phyloP scores from a whole-genome alignment of 2,113 vertebrate genomes.

The Empidonax alnorum region DNA sequence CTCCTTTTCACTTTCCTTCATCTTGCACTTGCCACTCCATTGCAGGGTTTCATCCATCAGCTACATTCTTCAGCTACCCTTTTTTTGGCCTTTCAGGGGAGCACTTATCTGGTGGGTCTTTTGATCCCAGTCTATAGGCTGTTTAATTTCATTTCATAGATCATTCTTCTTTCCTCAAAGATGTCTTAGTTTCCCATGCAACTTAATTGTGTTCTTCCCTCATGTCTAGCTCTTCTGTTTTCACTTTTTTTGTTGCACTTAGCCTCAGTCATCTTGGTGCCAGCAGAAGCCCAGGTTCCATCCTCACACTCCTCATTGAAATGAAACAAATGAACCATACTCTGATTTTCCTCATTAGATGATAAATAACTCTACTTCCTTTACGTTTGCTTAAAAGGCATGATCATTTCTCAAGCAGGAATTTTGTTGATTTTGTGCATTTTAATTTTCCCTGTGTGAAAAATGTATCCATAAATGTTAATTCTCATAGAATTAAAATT shows the following conservation, averaged over 20 bases:
- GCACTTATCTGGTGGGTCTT: neutral
- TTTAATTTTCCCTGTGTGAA: neutral
- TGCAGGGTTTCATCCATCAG: slow-evolving; percentile 3
- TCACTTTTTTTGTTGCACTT: neutral
- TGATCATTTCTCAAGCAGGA: neutral
- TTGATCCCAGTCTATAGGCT: neutral
- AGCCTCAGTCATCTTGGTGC: neutral
- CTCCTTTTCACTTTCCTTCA: slow-evolving; percentile 1
- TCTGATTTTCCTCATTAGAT: neutral
- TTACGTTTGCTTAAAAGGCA: neutral
- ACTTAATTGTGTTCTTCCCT: neutral
- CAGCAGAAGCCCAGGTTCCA: neutral
- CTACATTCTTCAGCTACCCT: neutral
- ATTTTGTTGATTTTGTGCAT: neutral
- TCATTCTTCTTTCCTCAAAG: neutral
- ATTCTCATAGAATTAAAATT: neutral
- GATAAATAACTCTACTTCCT: neutral
- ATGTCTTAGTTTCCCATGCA: neutral
- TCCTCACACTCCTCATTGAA: neutral
- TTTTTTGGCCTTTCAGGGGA: neutral
- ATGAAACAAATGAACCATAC: neutral
- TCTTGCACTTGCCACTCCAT: neutral
- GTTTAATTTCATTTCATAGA: neutral
- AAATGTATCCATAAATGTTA: neutral
- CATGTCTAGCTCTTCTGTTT: neutral